phyloP scores from a whole-genome alignment of 64 coral and sea anemone species.

The Pocillopora damicornis region DNA sequence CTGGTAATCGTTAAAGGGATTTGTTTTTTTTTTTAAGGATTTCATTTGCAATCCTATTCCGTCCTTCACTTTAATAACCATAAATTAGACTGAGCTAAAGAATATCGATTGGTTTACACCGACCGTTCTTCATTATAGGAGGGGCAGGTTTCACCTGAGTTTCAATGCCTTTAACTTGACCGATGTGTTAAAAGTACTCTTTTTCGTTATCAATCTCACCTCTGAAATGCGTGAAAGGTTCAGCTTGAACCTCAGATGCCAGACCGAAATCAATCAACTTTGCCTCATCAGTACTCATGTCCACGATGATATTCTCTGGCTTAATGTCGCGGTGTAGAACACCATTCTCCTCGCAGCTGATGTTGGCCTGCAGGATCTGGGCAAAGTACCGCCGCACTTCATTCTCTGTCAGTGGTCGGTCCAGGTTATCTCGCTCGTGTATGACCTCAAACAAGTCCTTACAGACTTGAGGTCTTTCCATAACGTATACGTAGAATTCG shows the following conservation, averaged over 20 bases:
- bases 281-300: background rate
- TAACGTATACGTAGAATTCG: background rate
- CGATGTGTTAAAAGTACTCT: background rate
- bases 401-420: background rate
- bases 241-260: background rate
- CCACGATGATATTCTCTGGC: slow-evolving; percentile 9
- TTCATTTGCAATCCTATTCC: no score
- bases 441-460: slow-evolving; percentile 17
- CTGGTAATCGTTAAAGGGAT: no score
- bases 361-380: slow-evolving; percentile 20
- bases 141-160: no score
- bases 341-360: slow-evolving; percentile 21
- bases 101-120: no score
- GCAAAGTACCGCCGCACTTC: background rate
- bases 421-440: background rate
- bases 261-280: slow-evolving; percentile 28
- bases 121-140: no score
- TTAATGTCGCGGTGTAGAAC: slow-evolving; percentile 5
- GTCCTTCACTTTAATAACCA: no score
- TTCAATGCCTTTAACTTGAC: no score
- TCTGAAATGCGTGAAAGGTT: background rate
- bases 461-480: slow-evolving; percentile 7
- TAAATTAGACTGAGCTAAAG: no score
- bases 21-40: no score
- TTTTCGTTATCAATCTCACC: background rate